These are phyloP conservation scores for Habropoda laboriosa DNA, from an alignment of 1,140 invertebrate species.

Conservation along the genomic window DNA sequence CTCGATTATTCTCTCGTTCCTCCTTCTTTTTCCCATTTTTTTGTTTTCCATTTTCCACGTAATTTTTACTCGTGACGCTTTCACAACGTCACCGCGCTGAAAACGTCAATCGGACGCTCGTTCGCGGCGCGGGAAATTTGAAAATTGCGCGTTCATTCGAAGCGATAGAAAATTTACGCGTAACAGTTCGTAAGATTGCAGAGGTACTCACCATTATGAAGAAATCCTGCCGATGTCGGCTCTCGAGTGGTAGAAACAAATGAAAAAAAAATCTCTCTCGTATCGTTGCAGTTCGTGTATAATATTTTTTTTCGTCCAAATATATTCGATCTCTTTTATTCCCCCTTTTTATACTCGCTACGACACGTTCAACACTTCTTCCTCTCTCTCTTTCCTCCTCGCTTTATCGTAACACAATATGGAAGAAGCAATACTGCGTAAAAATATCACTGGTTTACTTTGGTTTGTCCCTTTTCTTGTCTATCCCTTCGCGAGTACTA, in stretches of 20 bases:
- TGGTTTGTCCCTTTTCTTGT: slow-evolving; percentile 53
- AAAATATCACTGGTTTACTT: slow-evolving; percentile 70
- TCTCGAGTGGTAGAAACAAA: slow-evolving; percentile 22
- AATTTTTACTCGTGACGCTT: background rate
- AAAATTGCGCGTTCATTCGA: background rate
- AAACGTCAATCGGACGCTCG: background rate
- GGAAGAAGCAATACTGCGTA: slow-evolving; percentile 54
- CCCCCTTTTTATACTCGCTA: background rate
- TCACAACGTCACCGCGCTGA: background rate
- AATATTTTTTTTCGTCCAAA: slow-evolving; percentile 15
- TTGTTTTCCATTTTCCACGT: background rate
- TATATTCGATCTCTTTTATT: slow-evolving; percentile 10
- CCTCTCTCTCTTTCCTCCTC: background rate
- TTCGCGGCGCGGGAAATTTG: no score
- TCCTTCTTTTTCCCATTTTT: background rate
- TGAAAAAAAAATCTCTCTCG: background rate
- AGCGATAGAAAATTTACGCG: background rate
- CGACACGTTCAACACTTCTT: background rate
- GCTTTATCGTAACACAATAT: slow-evolving; percentile 11
- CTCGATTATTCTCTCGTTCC: background rate
- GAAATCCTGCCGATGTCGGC: slow-evolving; percentile 67
- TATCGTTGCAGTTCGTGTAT: slow-evolving; percentile 9
- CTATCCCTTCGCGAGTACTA: background rate
- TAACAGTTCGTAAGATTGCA: background rate
- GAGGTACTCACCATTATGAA: slow-evolving; percentile 71